Evolutionary conservation across 2,888 invertebrate species (phyloP).

Genomic region (Melitaea athalia): DNA sequence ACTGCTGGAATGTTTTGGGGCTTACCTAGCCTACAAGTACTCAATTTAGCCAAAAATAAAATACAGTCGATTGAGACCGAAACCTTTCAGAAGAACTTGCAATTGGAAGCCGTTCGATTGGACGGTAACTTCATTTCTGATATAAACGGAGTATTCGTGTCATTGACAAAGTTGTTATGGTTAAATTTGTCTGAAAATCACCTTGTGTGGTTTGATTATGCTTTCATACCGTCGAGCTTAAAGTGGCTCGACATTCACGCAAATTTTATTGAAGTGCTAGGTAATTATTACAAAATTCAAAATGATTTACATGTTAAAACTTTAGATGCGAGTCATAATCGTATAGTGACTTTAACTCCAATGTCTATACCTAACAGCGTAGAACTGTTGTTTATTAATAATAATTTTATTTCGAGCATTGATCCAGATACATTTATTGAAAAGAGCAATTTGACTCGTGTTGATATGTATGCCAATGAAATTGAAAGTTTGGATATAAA

Average conservation of each 20-base stretch:
- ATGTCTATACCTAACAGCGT: conserved; percentile 94
- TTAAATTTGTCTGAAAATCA: conserved; percentile 95
- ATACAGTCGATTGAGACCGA: conserved; percentile 92
- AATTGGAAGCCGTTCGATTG: conserved; percentile 92
- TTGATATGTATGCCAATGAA: conserved; percentile 95
- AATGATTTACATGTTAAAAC: conserved; percentile 90
- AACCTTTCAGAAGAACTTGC: conserved; percentile 91
- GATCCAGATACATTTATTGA: conserved; percentile 92
- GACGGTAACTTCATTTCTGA: conserved; percentile 94
- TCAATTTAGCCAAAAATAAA: conserved; percentile 95
- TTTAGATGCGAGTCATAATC: conserved; percentile 94
- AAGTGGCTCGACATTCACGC: conserved; percentile 95
- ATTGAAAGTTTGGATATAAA: conserved; percentile 91
- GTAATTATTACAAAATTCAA: conserved; percentile 93
- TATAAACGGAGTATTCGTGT: conserved; percentile 94
- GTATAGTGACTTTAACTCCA: conserved; percentile 89
- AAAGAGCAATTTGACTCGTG: conserved; percentile 90
- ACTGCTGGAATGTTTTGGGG: conserved; percentile 94
- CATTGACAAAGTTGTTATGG: conserved; percentile 91
- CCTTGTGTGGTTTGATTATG: conserved; percentile 96
- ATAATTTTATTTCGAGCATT: conserved; percentile 91
- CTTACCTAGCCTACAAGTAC: conserved; percentile 89
- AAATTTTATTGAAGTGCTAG: conserved; percentile 92
- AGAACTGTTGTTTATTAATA: conserved; percentile 93
- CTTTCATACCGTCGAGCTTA: conserved; percentile 92